Evolutionary conservation across 1,140 invertebrate species (phyloP).

Genomic region (Drosophila arawakana): DNA sequence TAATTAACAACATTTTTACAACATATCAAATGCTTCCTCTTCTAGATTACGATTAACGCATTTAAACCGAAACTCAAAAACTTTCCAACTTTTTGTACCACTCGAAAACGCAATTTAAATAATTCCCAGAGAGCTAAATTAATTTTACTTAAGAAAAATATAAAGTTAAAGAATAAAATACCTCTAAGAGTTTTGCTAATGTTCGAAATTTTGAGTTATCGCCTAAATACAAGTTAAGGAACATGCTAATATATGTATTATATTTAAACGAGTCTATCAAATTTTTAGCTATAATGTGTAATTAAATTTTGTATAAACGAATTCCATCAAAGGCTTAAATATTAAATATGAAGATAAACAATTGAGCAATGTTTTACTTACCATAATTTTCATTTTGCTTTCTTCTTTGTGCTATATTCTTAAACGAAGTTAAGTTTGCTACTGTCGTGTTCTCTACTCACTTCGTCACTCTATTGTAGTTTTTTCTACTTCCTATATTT

Average conservation of each 20-base stretch:
- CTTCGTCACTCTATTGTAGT: too few species aligned
- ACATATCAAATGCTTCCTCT: conserved; percentile 84
- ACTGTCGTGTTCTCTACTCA: too few species aligned
- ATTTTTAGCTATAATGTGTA: conserved; percentile 64
- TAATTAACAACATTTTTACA: conserved; percentile 73
- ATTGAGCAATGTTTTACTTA: neutral
- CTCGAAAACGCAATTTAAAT: conserved; percentile 8
- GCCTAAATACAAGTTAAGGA: conserved; percentile 16
- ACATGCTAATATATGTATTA: conserved; percentile 36
- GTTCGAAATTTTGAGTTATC: conserved; percentile 33
- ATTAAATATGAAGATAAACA: conserved; percentile 54
- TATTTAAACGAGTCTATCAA: conserved; percentile 42
- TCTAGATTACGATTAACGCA: conserved; percentile 59
- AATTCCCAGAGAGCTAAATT: conserved; percentile 9
- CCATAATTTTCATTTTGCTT: too few species aligned
- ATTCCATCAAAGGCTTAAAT: conserved; percentile 76
- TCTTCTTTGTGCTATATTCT: neutral
- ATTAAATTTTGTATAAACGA: conserved; percentile 73
- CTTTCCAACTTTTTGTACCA: conserved; percentile 17
- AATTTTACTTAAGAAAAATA: conserved; percentile 18
- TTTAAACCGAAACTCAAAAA: conserved; percentile 14
- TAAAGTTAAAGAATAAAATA: conserved; percentile 36
- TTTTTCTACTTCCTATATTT: too few species aligned
- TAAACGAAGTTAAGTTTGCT: neutral
- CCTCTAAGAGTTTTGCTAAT: conserved; percentile 66